Base-by-base conservation (phyloP, 2,113 vertebrate genomes). In the Apodemus speciosus region DNA sequence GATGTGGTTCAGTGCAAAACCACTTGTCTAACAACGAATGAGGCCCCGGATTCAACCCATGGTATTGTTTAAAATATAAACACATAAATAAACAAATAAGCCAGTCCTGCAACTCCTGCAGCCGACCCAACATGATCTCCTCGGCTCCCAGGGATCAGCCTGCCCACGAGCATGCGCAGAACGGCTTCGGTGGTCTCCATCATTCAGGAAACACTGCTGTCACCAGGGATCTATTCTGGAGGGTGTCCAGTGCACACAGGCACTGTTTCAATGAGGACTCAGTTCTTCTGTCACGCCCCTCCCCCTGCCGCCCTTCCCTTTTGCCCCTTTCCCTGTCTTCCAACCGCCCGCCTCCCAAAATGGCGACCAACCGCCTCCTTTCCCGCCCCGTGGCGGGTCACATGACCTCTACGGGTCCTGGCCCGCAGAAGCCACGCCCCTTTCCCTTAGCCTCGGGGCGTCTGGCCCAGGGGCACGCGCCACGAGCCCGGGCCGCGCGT, bases 321-420 rank as follows among this genome's bases (percentile, higher is more conserved):
- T 30, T 0, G 30, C 64, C 51, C 20, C 49, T 49, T 7, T 30
- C 32, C 32, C 35, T 46, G 1, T 2, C 46, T 94, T 30, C 64
- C 73, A 96, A 96, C 96, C 76, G 91, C 80, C 71, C 60, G 14
- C 93, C 69, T 38, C 35, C 76, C 90, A 96, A 97, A 87, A 97
- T 94, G 95, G 96, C 96, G 81, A 81, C 96, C 97, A 97, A 97
- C 97, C 60, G 93, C 96, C 95, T 96, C 60, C 80, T 88, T 92
- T 95, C 93, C 96, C 95, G 83, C 90, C 92, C 1, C 9, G 88
- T 85, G 6, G 49, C 46, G 0, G 53, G 90, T 95, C 96, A 87
- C 88, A 49, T 94, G 94, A 92, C 85, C 1, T 4, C 9, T 0
- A 0, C 46, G 27, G 6, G 2, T 5, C 46, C 46, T 3, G 40